A percentile compares a stretch with the other conserved stretches of the same genome.
Conservation (phyloP, 2,797 vertebrate species). For the Channa striata region DNA sequence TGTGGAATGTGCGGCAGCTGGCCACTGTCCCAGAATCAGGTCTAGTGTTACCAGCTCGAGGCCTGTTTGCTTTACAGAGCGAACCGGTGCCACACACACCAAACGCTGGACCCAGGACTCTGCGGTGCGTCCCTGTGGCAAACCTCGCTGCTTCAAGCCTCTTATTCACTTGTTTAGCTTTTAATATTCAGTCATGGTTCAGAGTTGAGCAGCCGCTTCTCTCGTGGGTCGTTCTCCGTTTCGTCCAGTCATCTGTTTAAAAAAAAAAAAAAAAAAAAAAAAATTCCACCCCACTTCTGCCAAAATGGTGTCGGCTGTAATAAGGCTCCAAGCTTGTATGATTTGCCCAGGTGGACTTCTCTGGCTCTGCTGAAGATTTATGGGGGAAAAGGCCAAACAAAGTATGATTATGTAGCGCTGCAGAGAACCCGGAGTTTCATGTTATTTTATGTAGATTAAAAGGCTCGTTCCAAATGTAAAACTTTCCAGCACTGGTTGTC, state of each 20-base stretch:
- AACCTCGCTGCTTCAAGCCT: constrained; percentile 23
- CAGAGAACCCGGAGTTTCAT: constrained; percentile 47
- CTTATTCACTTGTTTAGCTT: constrained; percentile 44
- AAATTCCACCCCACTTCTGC: constrained; percentile 62
- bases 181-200: constrained; percentile 47
- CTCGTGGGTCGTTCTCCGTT: constrained; percentile 27
- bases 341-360: constrained; percentile 76
- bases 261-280: no score
- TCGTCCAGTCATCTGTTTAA: constrained; percentile 49
- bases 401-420: constrained; percentile 64
- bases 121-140: constrained; percentile 20
- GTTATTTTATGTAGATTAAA: constrained; percentile 73
- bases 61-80: constrained; percentile 88
- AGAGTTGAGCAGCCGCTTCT: constrained; percentile 16
- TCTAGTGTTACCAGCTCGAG: constrained; percentile 85
- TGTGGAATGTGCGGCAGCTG: constrained; percentile 88
- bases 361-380: constrained; percentile 57
- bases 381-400: constrained; percentile 73
- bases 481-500: constrained; percentile 56
- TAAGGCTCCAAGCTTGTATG: constrained; percentile 55
- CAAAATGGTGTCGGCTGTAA: constrained; percentile 69
- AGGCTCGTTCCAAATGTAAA: constrained; percentile 58
- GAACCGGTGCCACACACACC: constrained; percentile 69
- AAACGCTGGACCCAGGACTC: constrained; percentile 47
- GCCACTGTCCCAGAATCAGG: constrained; percentile 73